Evolutionary conservation across 2,888 invertebrate species (phyloP).

Genomic region (Geotrupes spiniger): DNA sequence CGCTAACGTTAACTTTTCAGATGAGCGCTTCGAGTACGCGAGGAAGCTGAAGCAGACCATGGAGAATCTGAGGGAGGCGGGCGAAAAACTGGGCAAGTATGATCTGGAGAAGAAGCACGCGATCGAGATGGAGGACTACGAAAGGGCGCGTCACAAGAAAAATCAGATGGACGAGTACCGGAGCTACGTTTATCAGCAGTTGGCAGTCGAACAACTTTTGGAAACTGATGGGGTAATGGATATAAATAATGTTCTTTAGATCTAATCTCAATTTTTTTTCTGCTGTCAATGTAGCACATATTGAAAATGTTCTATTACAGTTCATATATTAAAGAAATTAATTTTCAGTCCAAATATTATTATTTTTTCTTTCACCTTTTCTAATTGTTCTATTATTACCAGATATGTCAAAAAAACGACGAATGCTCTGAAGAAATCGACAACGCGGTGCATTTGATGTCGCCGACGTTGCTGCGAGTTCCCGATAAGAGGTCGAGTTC

Average conservation of each 20-base stretch:
- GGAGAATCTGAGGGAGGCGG: slow-evolving; percentile 77
- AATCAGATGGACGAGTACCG: slow-evolving; percentile 85
- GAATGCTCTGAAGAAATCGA: slow-evolving; percentile 57
- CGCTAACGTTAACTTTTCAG: slow-evolving; percentile 50
- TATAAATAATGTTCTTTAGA: background rate
- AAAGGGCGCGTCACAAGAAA: slow-evolving; percentile 84
- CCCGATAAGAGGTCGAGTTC: slow-evolving; percentile 51
- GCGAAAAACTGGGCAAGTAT: slow-evolving; percentile 87
- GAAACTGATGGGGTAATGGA: slow-evolving; percentile 70
- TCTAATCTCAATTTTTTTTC: too few relatives aligned
- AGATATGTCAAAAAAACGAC: slow-evolving; percentile 61
- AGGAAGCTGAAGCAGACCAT: slow-evolving; percentile 86
- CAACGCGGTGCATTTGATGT: slow-evolving; percentile 40
- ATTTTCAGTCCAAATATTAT: too few relatives aligned
- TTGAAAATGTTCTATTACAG: too few relatives aligned
- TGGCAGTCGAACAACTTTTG: slow-evolving; percentile 73
- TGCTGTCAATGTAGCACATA: too few relatives aligned
- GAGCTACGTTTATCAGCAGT: slow-evolving; percentile 68
- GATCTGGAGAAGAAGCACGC: slow-evolving; percentile 90
- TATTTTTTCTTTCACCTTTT: too few relatives aligned
- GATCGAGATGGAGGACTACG: slow-evolving; percentile 89
- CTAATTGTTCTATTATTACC: too few relatives aligned
- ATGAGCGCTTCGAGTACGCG: slow-evolving; percentile 91
- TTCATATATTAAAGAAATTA: too few relatives aligned
- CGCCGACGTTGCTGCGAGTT: slow-evolving; percentile 44